Base-by-base conservation (phyloP, 1,140 invertebrate species). In the Bombus superbus region DNA sequence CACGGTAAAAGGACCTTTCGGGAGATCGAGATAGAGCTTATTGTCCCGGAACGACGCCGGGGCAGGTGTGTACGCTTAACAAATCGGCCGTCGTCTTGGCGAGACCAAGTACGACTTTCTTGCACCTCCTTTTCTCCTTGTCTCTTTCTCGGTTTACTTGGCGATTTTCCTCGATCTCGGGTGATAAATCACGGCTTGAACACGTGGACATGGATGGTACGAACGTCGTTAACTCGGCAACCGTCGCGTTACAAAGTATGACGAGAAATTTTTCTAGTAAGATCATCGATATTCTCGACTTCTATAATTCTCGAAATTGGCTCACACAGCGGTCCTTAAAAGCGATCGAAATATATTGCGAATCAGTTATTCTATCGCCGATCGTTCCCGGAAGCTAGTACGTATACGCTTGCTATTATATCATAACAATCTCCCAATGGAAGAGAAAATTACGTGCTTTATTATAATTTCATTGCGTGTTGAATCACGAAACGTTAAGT, bases 1-100 rank as follows among this genome's bases (percentile, higher is more conserved):
- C 74, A 91, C 84, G 86, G 90, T 91, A 90, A 91, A 89, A 87
- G 90, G 89, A 90, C 90, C 90, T 91, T 91, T 88, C 87, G 69
- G 69, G 85, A 91, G 90, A 91, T 91, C 90, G 89, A 91, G 90
- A 91, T 91, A 91, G 89, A 90, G 90, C 84, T 91, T 91, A 91
- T 91, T 91, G 90, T 91, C 89, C 89, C 68, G 89, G 78, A 87
- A 91, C 89, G 89, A 90, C 85, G 81, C 76, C 87, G n/a, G 89
- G 87, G 89, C 90, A 91, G 90, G 90, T 91, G 90, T 91, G 89
- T 91, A 89, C 87, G 89, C 74, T 87, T 91, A 91, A 91, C 89
- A 91, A 91, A 91, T 91, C 90, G 90, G 76, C 83, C 89, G 86
- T 83, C 88, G 79, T 72, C 75, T 64, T 64, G 42, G 81, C 47